Base-by-base conservation (phyloP, 1,140 invertebrate genomes). In the Lepidurus packardi region DNA sequence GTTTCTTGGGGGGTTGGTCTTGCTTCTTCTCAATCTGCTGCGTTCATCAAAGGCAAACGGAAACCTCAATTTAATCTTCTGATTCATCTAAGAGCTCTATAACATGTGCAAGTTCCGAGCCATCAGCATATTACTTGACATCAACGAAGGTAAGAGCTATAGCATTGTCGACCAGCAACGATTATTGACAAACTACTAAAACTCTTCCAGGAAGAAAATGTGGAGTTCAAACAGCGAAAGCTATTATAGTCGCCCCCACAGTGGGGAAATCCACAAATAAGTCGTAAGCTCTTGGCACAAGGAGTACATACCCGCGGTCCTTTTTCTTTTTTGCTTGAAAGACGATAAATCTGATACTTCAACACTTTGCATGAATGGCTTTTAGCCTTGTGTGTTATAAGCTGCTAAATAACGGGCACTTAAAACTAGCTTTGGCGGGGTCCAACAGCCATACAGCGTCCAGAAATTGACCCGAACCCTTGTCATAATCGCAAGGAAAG, bases 281-380 rank as follows among this genome's bases (percentile, higher is more conserved):
- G 53, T 65, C 53, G 6, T 65, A 65, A 65, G 53, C 53, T 65
- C 53, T 16, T 16, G 53, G 8, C 13, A 16, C 53, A 65, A 65
- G 6, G 13, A 65, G 21, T 16, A 21, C 6, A 65, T 11, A 7
- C 21, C 53, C 8, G 6, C 9, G 53, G 21, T 0, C 53, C 21
- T 65, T 65, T 65, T 16, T 65, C 21, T 65, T 65, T 21, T 65
- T 16, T 4, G 6, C 13, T 16, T 65, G 45, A 47, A 47, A 47
- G 53, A 65, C 53, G 53, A 65, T 65, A 65, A 65, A 65, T 65
- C 53, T 65, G 16, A 65, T 65, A 21, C 53, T 65, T 65, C n/a
- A 65, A 65, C n/a, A 21, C 53, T 16, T 16, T 7, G 53, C 53
- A 65, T 65, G 53, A 65, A 65, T 65, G 53, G 53, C 53, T 65